Percentiles rank a stretch among this genome's conserved stretches.
Conservation (phyloP, 2,888 invertebrate genomes). For the Meliscaeva auricollis region DNA sequence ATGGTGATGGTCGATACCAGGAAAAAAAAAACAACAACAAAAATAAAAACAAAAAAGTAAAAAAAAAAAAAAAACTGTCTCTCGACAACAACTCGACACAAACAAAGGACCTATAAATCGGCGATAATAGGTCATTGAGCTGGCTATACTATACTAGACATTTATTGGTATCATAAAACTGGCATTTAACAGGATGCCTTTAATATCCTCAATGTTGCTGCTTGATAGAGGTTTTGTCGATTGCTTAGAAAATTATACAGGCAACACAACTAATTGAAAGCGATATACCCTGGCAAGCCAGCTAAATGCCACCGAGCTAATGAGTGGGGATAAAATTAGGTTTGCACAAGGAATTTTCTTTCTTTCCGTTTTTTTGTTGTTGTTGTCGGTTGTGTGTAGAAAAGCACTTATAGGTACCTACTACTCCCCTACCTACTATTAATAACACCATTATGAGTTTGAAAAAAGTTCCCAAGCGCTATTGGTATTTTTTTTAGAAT, state of each 20-base stretch:
- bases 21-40: not conserved
- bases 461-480: too few species aligned
- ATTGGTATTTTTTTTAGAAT: too few species aligned
- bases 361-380: not conserved
- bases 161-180: constrained; percentile 68
- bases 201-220: constrained; percentile 11
- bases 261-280: constrained; percentile 16
- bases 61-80: not conserved
- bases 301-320: constrained; percentile 3
- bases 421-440: too few species aligned
- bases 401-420: too few species aligned
- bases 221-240: constrained; percentile 6
- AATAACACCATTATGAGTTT: too few species aligned
- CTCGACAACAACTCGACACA: not conserved
- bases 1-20: constrained; percentile 14
- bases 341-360: not conserved
- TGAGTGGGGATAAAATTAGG: not conserved
- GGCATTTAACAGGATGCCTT: constrained; percentile 25
- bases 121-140: constrained; percentile 70
- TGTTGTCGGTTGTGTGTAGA: too few species aligned
- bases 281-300: constrained; percentile 4
- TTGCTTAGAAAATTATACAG: not conserved
- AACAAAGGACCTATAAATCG: constrained; percentile 58
- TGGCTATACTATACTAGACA: constrained; percentile 51
- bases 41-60: too few species aligned